Conservation (phyloP, 2,797 vertebrate genomes). For the Oreochromis grahami region DNA sequence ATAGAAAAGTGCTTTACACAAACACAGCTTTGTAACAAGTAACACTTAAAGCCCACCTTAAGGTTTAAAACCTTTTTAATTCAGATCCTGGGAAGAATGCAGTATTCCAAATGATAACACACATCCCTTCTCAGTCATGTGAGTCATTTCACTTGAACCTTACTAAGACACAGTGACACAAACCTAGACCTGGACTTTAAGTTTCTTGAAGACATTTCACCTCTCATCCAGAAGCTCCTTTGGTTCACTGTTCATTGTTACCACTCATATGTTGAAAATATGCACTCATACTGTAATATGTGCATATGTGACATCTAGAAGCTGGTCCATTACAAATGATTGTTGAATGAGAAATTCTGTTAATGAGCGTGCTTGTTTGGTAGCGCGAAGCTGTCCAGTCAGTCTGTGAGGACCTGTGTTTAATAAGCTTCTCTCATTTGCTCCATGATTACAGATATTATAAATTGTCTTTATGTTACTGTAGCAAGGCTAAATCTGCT, state of each 20-base stretch:
- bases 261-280: neutral
- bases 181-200: neutral
- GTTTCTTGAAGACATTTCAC: neutral
- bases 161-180: neutral
- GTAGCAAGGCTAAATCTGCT: neutral
- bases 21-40: neutral
- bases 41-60: no score
- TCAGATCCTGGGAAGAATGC: neutral
- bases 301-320: neutral
- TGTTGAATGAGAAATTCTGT: neutral
- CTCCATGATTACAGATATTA: neutral
- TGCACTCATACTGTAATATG: neutral
- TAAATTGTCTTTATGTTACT: neutral
- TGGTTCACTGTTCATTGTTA: neutral
- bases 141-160: neutral
- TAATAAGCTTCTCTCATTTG: neutral
- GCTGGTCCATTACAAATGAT: neutral
- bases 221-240: neutral
- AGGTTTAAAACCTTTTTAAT: neutral
- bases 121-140: neutral
- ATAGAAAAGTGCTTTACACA: neutral
- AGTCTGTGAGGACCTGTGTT: neutral
- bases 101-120: neutral
- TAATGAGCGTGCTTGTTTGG: neutral
- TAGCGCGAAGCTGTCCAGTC: neutral